Conservation (phyloP, 2,113 vertebrate genomes). For the Carlito syrichta region DNA sequence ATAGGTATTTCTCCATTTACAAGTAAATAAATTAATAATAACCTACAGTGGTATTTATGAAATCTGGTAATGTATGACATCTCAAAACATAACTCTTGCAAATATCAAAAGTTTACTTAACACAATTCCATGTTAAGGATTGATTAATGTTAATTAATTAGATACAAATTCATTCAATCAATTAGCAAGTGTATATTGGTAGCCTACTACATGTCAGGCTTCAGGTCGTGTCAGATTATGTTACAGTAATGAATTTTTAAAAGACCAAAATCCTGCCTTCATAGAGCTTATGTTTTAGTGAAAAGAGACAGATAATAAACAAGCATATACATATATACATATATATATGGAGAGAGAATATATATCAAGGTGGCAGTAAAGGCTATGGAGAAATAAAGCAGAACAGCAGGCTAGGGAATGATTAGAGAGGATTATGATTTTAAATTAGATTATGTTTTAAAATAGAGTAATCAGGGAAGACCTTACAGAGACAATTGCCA, state of each 20-base stretch:
- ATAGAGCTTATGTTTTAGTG: background rate
- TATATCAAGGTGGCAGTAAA: background rate
- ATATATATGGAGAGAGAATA: too few relatives aligned
- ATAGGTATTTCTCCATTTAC: background rate
- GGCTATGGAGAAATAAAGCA: background rate
- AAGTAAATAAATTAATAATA: constrained; percentile 35
- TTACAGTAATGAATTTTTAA: background rate
- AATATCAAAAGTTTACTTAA: constrained; percentile 1
- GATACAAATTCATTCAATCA: constrained; percentile 8
- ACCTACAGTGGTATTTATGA: background rate
- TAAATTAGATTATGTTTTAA: background rate
- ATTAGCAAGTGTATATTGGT: background rate
- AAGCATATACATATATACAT: background rate
- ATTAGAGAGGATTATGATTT: background rate
- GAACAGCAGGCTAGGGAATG: background rate
- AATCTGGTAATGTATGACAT: background rate
- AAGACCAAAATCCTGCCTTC: background rate
- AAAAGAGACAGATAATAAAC: background rate
- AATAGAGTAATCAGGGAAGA: background rate
- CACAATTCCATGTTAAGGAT: background rate
- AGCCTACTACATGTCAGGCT: background rate
- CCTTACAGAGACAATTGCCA: background rate
- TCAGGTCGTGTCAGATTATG: background rate
- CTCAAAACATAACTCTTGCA: constrained; percentile 20
- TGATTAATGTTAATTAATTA: background rate